Percentiles rank a stretch among this genome's conserved stretches.
Conservation (phyloP, 2,888 invertebrate species). For the Hypsopygia costalis region DNA sequence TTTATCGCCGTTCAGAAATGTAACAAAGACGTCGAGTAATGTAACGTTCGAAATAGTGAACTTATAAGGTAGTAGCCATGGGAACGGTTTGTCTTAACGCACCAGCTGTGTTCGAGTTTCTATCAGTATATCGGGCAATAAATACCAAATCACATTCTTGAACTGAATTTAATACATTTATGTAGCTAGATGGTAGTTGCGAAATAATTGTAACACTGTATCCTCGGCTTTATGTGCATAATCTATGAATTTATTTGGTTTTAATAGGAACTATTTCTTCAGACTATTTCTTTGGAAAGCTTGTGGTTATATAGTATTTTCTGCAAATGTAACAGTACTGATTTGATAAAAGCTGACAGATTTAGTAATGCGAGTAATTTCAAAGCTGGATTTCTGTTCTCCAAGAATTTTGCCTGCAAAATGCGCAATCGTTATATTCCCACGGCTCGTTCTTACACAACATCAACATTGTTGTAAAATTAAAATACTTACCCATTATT, state of each 20-base stretch:
- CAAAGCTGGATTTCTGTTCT: too few species aligned
- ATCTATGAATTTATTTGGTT: conserved; percentile 8
- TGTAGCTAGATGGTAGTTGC: conserved; percentile 35
- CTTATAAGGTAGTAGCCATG: conserved; percentile 31
- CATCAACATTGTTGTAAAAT: neutral
- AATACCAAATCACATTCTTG: conserved; percentile 64
- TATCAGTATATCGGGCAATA: conserved; percentile 51
- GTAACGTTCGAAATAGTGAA: conserved; percentile 8
- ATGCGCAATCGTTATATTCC: neutral
- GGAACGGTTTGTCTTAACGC: conserved; percentile 33
- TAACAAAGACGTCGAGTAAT: conserved; percentile 3
- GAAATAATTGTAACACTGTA: conserved; percentile 29
- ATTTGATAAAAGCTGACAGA: too few species aligned
- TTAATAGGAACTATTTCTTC: neutral
- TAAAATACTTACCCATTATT: neutral
- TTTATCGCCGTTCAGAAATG: conserved; percentile 1
- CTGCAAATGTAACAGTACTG: too few species aligned
- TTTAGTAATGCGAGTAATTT: too few species aligned
- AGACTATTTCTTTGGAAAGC: neutral
- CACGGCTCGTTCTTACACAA: neutral
- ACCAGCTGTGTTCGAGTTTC: conserved; percentile 48
- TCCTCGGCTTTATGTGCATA: conserved; percentile 1
- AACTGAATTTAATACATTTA: conserved; percentile 48
- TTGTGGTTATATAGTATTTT: neutral
- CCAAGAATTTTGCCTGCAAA: too few species aligned